Conservation (phyloP, 2,888 invertebrate species). For the Aproaerema taeniolella region DNA sequence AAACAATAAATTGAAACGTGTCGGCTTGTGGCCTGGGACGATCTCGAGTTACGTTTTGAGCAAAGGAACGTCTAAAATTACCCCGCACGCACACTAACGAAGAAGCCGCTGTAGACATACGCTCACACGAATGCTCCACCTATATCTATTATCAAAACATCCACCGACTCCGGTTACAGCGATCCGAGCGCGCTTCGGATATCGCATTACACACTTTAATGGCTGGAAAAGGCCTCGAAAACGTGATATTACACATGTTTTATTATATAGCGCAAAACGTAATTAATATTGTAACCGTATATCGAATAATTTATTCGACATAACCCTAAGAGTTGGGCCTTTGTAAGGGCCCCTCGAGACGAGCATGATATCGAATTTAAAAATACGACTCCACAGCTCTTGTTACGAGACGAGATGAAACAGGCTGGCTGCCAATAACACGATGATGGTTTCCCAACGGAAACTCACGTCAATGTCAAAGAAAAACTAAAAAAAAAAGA, state of each 20-base stretch:
- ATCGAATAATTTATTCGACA: constrained; percentile 67
- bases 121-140: constrained; percentile 55
- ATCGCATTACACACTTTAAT: constrained; percentile 77
- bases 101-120: constrained; percentile 44
- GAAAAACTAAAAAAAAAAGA: constrained; percentile 32
- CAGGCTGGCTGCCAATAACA: constrained; percentile 67
- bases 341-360: constrained; percentile 45
- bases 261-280: constrained; percentile 74
- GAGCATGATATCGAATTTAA: constrained; percentile 67
- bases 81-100: constrained; percentile 62
- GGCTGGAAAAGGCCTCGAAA: constrained; percentile 78
- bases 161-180: constrained; percentile 73
- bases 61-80: constrained; percentile 78
- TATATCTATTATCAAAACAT: constrained; percentile 78
- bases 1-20: constrained; percentile 71
- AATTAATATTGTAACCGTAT: constrained; percentile 73
- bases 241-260: constrained; percentile 76
- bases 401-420: constrained; percentile 58
- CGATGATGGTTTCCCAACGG: constrained; percentile 57
- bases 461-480: constrained; percentile 48
- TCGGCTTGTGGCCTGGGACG: constrained; percentile 74
- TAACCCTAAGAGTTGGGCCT: constrained; percentile 48
- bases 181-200: constrained; percentile 76
- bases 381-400: constrained; percentile 67
- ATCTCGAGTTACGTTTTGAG: constrained; percentile 74